Base-by-base conservation (phyloP, 1,140 invertebrate species). In the Lordiphosa collinella region DNA sequence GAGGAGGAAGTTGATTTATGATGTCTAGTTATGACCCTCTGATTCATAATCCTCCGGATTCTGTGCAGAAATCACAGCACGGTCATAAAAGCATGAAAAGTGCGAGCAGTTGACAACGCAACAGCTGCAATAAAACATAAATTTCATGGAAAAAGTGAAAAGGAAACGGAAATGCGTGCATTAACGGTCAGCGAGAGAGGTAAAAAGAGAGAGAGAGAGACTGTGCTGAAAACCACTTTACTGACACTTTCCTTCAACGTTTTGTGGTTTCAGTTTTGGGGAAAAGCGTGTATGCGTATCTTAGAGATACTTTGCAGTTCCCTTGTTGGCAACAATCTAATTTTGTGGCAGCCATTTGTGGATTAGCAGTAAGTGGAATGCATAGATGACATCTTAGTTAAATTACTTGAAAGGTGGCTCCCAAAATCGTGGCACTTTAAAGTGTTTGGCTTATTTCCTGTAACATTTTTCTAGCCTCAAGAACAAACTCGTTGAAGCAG, bases 271-370 rank as follows among this genome's bases (percentile, higher is more conserved):
- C 18, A 4, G 12, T 25, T 29, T 18, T 43, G 11, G 18, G 12
- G 34, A 12, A 7, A 61, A 43, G 50, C 22, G 14, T 31, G 25
- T 46, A 31, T 63, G 34, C 44, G 38, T 67, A 12, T 57, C 41
- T 46, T 40, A 13, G 31, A 49, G 32, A 43, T 29, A 51, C 65
- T 52, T 49, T 53, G 14, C 14, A 13, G 10, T 11, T 31, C 6
- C 22, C 29, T 25, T 29, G 9, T 29, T 8, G 5, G 41, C 18
- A 34, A 2, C 31, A 10, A 22, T 8, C 36, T 75, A 57, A 53
- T 78, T 78, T 62, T 84, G 69, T 82, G 72, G 71, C 67, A 71
- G 61, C 52, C 62, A 64, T 72, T 80, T 71, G 46, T 78, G 76
- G 68, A 72, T 78, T 69, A 78, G 78, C 1, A 22, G 18, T 5